Percentiles rank a stretch among this genome's conserved stretches.
Evolutionary conservation across 2,113 vertebrate genomes (phyloP).

Genomic region (Mesitornis unicolor): DNA sequence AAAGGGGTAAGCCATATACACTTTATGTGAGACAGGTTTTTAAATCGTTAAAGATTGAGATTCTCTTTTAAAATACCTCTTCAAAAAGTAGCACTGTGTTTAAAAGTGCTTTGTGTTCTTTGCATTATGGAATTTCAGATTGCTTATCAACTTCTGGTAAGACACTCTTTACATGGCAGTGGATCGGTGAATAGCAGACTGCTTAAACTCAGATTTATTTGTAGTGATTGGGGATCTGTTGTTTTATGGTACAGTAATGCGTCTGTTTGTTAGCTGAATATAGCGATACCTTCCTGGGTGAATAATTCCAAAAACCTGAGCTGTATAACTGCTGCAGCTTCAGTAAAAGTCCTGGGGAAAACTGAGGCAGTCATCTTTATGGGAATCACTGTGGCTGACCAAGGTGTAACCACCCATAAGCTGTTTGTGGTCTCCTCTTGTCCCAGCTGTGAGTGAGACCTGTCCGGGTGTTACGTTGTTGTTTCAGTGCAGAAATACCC

Average conservation of each 20-base stretch:
- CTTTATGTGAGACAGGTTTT: background rate
- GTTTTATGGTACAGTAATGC: background rate
- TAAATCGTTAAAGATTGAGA: background rate
- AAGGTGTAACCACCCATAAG: background rate
- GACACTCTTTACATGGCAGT: background rate
- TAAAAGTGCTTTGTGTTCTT: background rate
- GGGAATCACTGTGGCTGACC: background rate
- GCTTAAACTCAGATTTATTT: background rate
- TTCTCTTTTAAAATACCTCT: background rate
- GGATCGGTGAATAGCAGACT: background rate
- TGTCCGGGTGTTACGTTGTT: background rate
- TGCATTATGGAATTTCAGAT: background rate
- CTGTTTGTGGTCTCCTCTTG: background rate
- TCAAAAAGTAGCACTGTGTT: background rate
- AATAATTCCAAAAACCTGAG: background rate
- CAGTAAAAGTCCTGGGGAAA: background rate
- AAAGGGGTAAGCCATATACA: slow-evolving; percentile 86
- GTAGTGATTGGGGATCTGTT: background rate
- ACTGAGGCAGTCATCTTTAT: background rate
- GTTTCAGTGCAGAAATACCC: background rate
- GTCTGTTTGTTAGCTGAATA: background rate
- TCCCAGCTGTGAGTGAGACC: background rate
- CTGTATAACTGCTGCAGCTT: background rate
- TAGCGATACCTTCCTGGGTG: background rate
- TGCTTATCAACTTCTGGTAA: background rate